Base-by-base conservation (phyloP, 2,113 vertebrate species). In the Chlamydotis undulata region DNA sequence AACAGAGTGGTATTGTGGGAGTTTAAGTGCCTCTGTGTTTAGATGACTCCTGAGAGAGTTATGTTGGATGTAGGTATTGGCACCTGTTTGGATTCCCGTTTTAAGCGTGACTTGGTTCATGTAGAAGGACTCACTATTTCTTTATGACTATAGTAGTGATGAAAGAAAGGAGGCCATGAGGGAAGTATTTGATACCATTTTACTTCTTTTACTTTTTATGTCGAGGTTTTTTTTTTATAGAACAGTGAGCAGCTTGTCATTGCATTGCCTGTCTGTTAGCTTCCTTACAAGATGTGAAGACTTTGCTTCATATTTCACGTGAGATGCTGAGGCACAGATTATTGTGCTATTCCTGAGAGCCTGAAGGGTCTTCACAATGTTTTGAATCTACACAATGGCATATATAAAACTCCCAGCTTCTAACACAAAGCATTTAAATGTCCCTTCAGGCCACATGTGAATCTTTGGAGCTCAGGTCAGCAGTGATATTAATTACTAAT, bases 401-500 rank as follows among this genome's bases (percentile, higher is more conserved):
- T 7, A 25, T 14, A 78, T 60, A 84, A 91, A 85, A 84, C 10
- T 50, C 76, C 35, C 78, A 93, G 49, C 53, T 89, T 57, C 31
- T 45, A 45, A 75, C 29, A 60, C 4, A 91, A 50, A 93, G 10
- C 53, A 60, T 59, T 94, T 57, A 53, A 89, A 64, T 37, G 33
- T 45, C 84, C 57, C 87, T 71, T 76, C 39, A 67, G 73, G 65
- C 29, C 49, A 75, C 24, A 5, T 0, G 3, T 56, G 61, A 82
- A 83, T 61, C 52, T 81, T 61, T 15, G 35, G 52, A 78, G 35
- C 52, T 89, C 60, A 53, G 77, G 39, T 79, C 77, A 82, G 64
- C 57, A 78, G 52, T 63, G 87, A 89, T 64, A 91, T 79, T 68
- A 84, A 91, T 92, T 75, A 52, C 50, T 89, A 91, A 82, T 79